Percentiles rank a stretch among this genome's conserved stretches.
Evolutionary conservation across 2,113 vertebrate genomes (phyloP).

Genomic region (Caretta caretta): DNA sequence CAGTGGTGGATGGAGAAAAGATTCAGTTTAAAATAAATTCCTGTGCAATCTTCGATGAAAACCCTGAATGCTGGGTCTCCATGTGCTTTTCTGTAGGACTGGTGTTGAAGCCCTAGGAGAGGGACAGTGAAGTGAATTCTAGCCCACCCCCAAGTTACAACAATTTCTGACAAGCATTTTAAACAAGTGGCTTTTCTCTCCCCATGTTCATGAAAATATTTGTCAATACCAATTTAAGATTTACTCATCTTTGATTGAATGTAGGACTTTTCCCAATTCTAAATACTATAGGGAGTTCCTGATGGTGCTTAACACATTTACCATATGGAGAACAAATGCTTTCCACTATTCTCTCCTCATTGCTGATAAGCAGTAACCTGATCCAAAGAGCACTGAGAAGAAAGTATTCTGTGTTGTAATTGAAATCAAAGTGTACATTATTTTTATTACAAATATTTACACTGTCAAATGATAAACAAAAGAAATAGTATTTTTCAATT

Average conservation of each 20-base stretch:
- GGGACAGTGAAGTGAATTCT: too few species aligned
- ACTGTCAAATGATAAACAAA: too few species aligned
- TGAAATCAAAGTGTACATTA: too few species aligned
- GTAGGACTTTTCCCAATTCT: background rate
- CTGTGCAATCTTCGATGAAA: too few species aligned
- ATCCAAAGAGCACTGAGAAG: background rate
- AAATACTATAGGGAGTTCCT: background rate
- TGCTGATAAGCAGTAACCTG: background rate
- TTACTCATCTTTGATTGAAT: background rate
- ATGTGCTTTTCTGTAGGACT: background rate
- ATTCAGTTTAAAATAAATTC: background rate
- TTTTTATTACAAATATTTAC: too few species aligned
- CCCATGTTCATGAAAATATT: background rate
- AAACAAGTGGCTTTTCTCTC: background rate
- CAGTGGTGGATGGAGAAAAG: background rate
- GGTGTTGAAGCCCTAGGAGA: background rate
- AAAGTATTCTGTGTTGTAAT: background rate
- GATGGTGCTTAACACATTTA: background rate
- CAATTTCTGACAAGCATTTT: background rate
- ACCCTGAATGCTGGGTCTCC: background rate
- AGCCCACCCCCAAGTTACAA: background rate
- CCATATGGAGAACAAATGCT: background rate
- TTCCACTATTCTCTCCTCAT: background rate
- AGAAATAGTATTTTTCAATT: too few species aligned
- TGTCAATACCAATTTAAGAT: background rate